Evolutionary conservation across 2,113 vertebrate species (phyloP).

Genomic region (Chunga burmeisteri): DNA sequence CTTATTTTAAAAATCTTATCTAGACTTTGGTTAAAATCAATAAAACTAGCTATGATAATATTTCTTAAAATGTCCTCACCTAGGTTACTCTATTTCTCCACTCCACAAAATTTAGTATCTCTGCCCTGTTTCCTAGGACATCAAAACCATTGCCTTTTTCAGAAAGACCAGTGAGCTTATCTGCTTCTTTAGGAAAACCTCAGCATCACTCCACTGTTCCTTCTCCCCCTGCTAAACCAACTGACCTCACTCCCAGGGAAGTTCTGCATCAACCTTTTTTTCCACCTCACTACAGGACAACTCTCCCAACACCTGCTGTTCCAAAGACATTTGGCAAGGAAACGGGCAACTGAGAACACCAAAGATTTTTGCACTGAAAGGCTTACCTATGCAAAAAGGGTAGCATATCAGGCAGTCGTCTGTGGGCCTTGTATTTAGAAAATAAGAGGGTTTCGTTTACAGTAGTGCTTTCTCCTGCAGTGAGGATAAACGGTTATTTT

Average conservation of each 20-base stretch:
- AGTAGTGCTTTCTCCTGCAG: not conserved
- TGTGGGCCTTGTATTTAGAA: not conserved
- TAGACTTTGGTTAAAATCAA: not conserved
- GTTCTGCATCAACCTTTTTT: not conserved
- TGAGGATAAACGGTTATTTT: not conserved
- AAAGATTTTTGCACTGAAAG: not conserved
- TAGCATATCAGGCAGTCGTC: not conserved
- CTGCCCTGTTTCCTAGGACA: not conserved
- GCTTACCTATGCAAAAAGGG: not conserved
- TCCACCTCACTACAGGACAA: not conserved
- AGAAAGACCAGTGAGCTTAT: not conserved
- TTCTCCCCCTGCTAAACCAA: not conserved
- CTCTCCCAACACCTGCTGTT: not conserved
- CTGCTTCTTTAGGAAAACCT: not conserved
- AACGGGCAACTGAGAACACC: not conserved
- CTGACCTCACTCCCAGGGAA: not conserved
- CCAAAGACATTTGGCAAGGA: not conserved
- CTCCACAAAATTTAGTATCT: not conserved
- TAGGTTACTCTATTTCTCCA: not conserved
- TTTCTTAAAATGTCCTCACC: not conserved
- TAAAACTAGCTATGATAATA: not conserved
- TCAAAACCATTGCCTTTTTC: not conserved
- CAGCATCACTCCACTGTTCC: not conserved
- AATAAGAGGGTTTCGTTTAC: not conserved
- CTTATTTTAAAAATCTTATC: not conserved